Base-by-base conservation (phyloP, 2,888 invertebrate species). In the Netelia fuscicornis region DNA sequence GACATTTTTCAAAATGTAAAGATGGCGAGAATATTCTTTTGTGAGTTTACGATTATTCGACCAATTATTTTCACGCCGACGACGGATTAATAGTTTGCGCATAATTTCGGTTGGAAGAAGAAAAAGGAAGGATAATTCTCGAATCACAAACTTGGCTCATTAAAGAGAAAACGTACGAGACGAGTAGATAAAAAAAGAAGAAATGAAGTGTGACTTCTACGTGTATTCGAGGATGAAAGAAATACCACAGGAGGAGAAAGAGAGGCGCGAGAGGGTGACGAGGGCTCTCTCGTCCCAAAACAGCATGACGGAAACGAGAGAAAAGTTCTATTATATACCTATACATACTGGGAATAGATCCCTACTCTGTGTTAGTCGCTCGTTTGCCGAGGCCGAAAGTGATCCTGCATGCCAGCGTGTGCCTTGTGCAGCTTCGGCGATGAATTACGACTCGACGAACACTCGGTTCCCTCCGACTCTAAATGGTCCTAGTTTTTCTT, bases 401-500 rank as follows among this genome's bases (percentile, higher is more conserved):
- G 84, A 81, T 81, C 77, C 67, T 60, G 72, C 76, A 37, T 81
- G 79, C 80, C 83, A 80, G 76, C 83, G 64, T 76, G 52, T 54
- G 52, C 42, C 44, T 70, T 25, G 42, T 58, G 81, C 23, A 67
- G 64, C 62, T 37, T 44, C 81, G 81, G 74, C 84, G 68, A 84
- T 84, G 79, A 84, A 48, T 84, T 84, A 84, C 77, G 81, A 81
- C 81, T 78, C 52, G 56, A 48, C 72, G 72, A 44, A 72, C 54
- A 56, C 37, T 67, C 68, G 67, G 70, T 48, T 44, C 72, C 54
- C 20, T 20, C 44, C 81, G 30, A 54, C 48, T 25, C 67, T 48
- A 64, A 30, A 54, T 25, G 58, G 37, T 17, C 58, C 52, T 1
- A 48, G 58, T 11, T 60, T 72, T 76, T 54, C 25, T 42, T 76